Evolutionary conservation across 2,888 invertebrate genomes (phyloP).

Genomic region (Onchidella celtica): DNA sequence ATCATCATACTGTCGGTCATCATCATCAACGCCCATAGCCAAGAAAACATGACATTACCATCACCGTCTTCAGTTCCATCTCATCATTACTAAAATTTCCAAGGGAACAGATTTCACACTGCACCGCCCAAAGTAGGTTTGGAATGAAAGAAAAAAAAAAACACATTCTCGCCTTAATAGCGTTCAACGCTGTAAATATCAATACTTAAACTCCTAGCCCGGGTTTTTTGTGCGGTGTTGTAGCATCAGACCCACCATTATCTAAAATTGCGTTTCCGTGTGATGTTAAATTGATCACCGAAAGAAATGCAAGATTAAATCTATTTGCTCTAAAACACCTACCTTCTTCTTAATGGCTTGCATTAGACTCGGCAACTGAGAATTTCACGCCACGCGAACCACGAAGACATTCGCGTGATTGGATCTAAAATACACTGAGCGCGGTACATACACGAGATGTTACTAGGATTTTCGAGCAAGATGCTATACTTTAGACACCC

Average conservation of each 20-base stretch:
- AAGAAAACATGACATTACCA: too few species aligned
- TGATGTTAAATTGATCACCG: conserved; percentile 24
- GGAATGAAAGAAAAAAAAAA: neutral
- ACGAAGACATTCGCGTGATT: neutral
- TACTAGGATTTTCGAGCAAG: too few species aligned
- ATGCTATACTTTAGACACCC: too few species aligned
- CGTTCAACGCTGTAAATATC: neutral
- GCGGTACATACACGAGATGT: too few species aligned
- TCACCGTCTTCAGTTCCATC: too few species aligned
- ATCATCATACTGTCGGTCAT: too few species aligned
- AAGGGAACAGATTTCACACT: neutral
- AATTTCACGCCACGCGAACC: neutral
- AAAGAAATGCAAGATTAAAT: neutral
- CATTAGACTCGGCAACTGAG: neutral
- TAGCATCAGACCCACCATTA: neutral
- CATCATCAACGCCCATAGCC: too few species aligned
- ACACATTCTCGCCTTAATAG: neutral
- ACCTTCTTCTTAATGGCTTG: neutral
- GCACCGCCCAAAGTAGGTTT: too few species aligned
- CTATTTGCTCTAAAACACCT: neutral
- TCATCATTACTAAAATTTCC: neutral
- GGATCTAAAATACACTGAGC: too few species aligned
- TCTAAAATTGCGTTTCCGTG: conserved; percentile 20
- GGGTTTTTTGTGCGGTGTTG: neutral
- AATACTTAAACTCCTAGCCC: neutral